Evolutionary conservation across 2,797 vertebrate genomes (phyloP).

Genomic region (Nasua narica): DNA sequence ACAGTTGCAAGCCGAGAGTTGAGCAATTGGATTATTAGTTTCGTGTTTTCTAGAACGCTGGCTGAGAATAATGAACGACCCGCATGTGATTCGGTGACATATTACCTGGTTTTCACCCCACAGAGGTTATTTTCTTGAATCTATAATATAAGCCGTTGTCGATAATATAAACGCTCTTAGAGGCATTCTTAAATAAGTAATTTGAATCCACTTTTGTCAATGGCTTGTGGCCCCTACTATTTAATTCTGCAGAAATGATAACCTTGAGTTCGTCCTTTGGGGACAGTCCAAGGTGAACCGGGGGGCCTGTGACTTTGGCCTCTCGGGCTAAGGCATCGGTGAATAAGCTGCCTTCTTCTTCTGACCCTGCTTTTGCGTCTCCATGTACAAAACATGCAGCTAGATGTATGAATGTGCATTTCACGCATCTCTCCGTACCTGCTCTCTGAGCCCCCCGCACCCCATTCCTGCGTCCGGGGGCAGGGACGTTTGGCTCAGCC

Average conservation of each 20-base stretch:
- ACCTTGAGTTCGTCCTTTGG: too few species aligned
- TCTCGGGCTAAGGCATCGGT: accelerated
- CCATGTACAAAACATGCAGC: not conserved
- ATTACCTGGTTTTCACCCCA: not conserved
- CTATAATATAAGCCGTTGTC: not conserved
- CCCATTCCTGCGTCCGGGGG: accelerated
- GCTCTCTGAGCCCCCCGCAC: accelerated
- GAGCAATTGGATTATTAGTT: not conserved
- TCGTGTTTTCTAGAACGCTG: not conserved
- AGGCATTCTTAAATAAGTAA: not conserved
- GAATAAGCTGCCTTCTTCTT: accelerated
- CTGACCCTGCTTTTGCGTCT: not conserved
- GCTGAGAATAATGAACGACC: not conserved
- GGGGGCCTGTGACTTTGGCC: accelerated
- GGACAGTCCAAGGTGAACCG: accelerated
- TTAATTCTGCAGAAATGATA: not conserved
- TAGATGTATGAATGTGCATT: accelerated
- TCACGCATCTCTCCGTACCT: accelerated
- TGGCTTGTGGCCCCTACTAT: not conserved
- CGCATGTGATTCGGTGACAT: accelerated
- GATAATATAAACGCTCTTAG: not conserved
- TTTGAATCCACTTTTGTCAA: not conserved
- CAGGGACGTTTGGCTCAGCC: accelerated
- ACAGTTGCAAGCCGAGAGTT: accelerated
- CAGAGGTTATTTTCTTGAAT: not conserved